A percentile compares a stretch with the other conserved stretches of the same genome.
Conservation (phyloP, 2,113 vertebrate genomes). For the Natator depressus region DNA sequence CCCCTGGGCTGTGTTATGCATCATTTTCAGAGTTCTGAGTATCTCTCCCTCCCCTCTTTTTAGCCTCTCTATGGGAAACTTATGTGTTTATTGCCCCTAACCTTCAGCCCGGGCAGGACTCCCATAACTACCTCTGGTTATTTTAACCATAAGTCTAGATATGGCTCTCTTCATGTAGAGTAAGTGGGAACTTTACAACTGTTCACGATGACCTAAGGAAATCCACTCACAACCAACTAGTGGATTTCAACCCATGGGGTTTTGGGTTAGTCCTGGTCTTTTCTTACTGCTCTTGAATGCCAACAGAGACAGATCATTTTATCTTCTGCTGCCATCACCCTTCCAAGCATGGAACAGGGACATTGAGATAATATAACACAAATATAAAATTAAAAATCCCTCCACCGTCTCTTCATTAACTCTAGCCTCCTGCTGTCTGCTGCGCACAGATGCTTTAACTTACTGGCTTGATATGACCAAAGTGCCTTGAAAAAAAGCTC, state of each 20-base stretch:
- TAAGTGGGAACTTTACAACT: neutral
- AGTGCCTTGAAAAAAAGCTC: neutral
- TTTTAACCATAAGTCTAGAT: neutral
- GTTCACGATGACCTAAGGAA: neutral
- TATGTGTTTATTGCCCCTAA: neutral
- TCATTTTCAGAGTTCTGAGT: neutral
- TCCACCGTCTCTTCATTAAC: neutral
- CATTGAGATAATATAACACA: neutral
- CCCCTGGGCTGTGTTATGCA: neutral
- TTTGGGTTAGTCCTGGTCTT: neutral
- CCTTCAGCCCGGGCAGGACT: neutral
- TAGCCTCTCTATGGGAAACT: neutral
- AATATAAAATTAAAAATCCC: neutral
- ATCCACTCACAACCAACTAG: neutral
- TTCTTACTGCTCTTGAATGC: neutral
- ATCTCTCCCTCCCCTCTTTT: neutral
- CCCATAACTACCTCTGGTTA: neutral
- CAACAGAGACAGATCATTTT: rapidly evolving
- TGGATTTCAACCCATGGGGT: neutral
- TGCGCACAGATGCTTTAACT: neutral
- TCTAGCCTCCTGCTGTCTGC: neutral
- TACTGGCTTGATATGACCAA: neutral
- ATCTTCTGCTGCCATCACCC: rapidly evolving
- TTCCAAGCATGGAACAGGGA: rapidly evolving
- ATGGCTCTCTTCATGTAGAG: neutral